Percentiles rank a stretch among this genome's conserved stretches.
phyloP scores from a whole-genome alignment of 35 echinoderm and acorn worm genomes.

The Apostichopus parvimensis region DNA sequence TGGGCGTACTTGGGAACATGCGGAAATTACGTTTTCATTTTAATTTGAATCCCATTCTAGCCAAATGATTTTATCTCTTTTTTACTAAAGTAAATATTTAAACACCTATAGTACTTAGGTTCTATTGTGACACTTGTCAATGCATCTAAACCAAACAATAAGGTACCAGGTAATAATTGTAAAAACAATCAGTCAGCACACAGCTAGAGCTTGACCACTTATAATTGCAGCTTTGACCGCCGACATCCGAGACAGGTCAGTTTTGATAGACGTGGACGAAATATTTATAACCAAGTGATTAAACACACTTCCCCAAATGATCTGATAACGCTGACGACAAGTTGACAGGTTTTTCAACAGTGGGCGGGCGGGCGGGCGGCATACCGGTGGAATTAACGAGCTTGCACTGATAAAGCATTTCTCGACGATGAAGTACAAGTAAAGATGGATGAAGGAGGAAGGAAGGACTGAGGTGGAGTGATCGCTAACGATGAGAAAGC shows the following conservation, averaged over 20 bases:
- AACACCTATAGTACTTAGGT: no score
- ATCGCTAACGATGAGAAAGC: no score
- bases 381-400: neutral
- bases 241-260: neutral
- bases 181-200: no score
- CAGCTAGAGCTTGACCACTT: neutral
- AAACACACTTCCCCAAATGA: neutral
- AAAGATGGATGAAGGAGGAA: neutral
- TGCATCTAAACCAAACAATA: no score
- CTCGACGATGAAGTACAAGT: neutral
- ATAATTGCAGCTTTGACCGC: neutral
- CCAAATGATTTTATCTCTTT: no score
- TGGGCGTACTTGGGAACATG: no score
- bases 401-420: neutral
- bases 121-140: no score
- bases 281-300: neutral
- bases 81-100: no score
- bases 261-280: neutral
- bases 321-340: neutral
- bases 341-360: neutral
- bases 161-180: no score
- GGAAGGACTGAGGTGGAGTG: no score
- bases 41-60: no score
- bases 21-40: no score
- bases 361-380: neutral